A percentile compares a stretch with the other conserved stretches of the same genome.
Evolutionary conservation across 37 sponge, comb jelly and placozoan species (phyloP).

Genomic region (Hexactinellida sp.): DNA sequence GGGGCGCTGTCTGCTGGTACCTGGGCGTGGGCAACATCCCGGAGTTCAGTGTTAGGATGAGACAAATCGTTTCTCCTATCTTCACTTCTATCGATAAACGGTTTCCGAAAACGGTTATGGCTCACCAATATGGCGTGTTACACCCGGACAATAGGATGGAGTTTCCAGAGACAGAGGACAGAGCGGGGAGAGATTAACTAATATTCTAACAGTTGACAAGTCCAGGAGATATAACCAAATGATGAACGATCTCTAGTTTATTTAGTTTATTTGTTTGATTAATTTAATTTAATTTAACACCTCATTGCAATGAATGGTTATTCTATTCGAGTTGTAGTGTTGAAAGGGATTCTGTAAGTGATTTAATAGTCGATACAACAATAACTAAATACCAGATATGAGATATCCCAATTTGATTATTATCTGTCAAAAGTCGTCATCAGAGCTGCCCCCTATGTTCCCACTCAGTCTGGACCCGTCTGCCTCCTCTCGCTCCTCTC

Average conservation of each 20-base stretch:
- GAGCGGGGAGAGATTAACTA: background rate
- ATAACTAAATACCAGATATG: background rate
- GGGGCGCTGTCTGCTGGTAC: background rate
- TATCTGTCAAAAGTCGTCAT: background rate
- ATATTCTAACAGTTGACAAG: background rate
- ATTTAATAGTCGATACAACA: background rate
- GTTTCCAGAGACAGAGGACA: background rate
- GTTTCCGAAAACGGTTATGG: background rate
- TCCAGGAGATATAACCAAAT: no score
- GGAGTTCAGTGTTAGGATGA: background rate
- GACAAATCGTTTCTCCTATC: background rate
- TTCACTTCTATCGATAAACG: background rate
- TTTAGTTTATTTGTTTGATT: no score
- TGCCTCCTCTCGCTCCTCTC: background rate
- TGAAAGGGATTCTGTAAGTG: background rate
- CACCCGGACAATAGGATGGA: background rate
- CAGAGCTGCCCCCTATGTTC: background rate
- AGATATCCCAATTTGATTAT: background rate
- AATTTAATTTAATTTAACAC: no score
- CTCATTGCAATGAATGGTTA: no score
- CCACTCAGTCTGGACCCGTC: background rate
- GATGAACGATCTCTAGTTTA: no score
- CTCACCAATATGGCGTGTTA: background rate
- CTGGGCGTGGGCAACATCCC: background rate
- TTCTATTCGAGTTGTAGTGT: background rate